A percentile compares a stretch with the other conserved stretches of the same genome.
phyloP scores from a whole-genome alignment of 2,888 invertebrate genomes.

The Atrina japonica region DNA sequence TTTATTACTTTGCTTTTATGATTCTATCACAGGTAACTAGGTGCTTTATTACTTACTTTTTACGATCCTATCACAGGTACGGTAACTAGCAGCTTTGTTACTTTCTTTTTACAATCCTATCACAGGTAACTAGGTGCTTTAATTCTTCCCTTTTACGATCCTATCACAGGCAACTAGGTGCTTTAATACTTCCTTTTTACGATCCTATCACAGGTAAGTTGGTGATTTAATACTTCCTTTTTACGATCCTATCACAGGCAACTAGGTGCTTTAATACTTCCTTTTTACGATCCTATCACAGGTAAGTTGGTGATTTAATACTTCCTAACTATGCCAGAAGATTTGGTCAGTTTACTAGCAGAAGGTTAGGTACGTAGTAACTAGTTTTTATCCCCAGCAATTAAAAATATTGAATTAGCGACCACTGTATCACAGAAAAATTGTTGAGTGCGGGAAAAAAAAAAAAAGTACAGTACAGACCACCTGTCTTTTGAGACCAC shows the following conservation, averaged over 20 bases:
- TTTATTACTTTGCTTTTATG: slow-evolving; percentile 88
- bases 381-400: no score
- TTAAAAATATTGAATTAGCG: no score
- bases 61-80: slow-evolving; percentile 89
- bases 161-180: slow-evolving; percentile 81
- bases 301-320: slow-evolving; percentile 81
- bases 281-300: slow-evolving; percentile 89
- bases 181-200: slow-evolving; percentile 88
- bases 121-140: slow-evolving; percentile 64
- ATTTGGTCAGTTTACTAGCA: no score
- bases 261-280: slow-evolving; percentile 83
- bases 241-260: slow-evolving; percentile 88
- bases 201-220: slow-evolving; percentile 87
- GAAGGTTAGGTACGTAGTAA: no score
- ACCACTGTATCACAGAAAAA: no score
- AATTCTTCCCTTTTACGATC: slow-evolving; percentile 92
- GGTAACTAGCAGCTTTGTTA: slow-evolving; percentile 88
- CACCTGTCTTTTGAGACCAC: no score
- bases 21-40: slow-evolving; percentile 84
- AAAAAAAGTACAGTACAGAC: no score
- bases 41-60: slow-evolving; percentile 85
- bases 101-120: slow-evolving; percentile 92
- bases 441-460: no score
- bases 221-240: slow-evolving; percentile 89
- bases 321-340: slow-evolving; percentile 91